Evolutionary conservation across 2,888 invertebrate species (phyloP), one percentile per base, ranked within the genome.

Genomic region (Melanargia galathea): DNA sequence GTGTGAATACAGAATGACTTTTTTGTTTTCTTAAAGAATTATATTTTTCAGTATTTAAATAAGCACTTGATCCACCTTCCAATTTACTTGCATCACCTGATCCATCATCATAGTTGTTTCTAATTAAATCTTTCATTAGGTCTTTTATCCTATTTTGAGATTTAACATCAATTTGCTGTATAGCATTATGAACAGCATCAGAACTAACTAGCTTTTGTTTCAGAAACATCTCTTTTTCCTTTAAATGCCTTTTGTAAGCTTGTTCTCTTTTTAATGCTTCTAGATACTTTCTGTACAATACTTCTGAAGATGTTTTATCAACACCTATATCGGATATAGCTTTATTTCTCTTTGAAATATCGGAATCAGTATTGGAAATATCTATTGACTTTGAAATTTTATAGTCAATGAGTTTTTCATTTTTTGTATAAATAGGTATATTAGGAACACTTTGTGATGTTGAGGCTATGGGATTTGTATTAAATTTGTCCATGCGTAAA

Each of bases 71-170:
- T 22, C 82, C 81, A 18, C 84, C 83, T 75, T 87, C 86, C 59
- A 90, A 70, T 74, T 87, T 89, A 73, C 86, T 86, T n/a, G 90
- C 90, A 73, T 91, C 91, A 7, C 91, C 91, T 7, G 90, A 90
- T 18, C 90, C 90, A 73, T 90, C 86, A 61, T 86, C 83, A 71
- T 87, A 86, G 63, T 90, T 88, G 67, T 90, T 90, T 68, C 84
- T 79, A n/a, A 86, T 83, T 59, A 91, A 79, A 72, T 91, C 91
- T 72, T 88, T 87, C 66, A 90, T 82, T 48, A 91, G 74, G 63
- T 87, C 81, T 68, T 87, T 84, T 16, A 90, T 71, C 73, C 77
- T 82, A 59, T 72, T 81, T 65, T 76, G 80, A 13, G 77, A 69
- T 68, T 81, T 83, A 8, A 68, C 46, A 40, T 82, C 79, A 30